Evolutionary conservation across 2,113 vertebrate genomes (phyloP), one percentile per base, ranked within the genome.

Genomic region (Podiceps cristatus): DNA sequence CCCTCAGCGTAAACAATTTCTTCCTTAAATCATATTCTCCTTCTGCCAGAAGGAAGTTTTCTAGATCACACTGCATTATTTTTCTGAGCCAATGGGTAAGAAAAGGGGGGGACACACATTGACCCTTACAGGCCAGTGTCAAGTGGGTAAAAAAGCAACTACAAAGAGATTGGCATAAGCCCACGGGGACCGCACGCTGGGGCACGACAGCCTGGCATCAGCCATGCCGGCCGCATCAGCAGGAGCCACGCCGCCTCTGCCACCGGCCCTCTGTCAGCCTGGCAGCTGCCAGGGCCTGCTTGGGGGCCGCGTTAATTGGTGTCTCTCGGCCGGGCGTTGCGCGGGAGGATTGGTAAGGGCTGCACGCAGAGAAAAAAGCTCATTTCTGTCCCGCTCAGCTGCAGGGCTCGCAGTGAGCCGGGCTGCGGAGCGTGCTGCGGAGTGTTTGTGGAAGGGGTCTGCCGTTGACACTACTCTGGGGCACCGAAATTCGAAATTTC

Each of bases 141-240:
- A n/a, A 75, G 59, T 6, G 24, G 2, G 22, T 13, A 5, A 56
- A 62, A 83, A 52, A 83, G 20, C 45, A 67, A 24, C 66, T 6
- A 10, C 55, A 25, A 27, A 13, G 50, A 37, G 24, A 19, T 12
- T 1, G 18, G 20, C 31, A 4, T 23, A 44, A 89, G 53, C 50
- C 6, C 45, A 29, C 11, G 6, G 5, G n/a, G 23, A 7, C 7
- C 0, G 4, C 17, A 44, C 10, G 0, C 16, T 12, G 12, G 40
- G 22, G 4, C 19, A 4, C 0, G 2, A 2, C 1, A 44, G 59
- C 6, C 33, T 69, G 84, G 42, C 17, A 16, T 71, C 59, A 35
- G 60, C 50, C 14, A 9, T 49, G 28, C 64, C 1, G 6, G 29
- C 45, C 56, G 0, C 68, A 22, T 2, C 11, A 1, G 35, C 29